Base-by-base conservation (phyloP, 2,888 invertebrate genomes). In the Thecocarcelia acutangulata region DNA sequence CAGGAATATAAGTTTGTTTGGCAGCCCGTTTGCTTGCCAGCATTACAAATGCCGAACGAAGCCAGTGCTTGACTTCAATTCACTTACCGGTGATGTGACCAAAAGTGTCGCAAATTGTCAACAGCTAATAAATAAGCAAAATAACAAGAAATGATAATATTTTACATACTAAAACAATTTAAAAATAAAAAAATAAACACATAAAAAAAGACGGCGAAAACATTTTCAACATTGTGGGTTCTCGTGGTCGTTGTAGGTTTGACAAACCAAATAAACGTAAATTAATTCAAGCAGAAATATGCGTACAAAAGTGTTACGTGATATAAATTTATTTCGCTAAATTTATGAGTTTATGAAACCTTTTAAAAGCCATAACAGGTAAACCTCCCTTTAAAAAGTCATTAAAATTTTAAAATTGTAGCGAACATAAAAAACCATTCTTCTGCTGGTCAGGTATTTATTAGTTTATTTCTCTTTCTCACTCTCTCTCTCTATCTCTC, bases 401-500 rank as follows among this genome's bases (percentile, higher is more conserved):
- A 78, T 80, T 58, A 58, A 75, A 80, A 74, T 75, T 58, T 63
- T 63, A 48, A 74, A 54, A 48, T 40, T 70, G 69, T 69, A 46
- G 17, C 66, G 37, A 42, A 15, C 58, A 61, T 66, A 78, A 42
- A 1, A 44, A 42, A 44, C 40, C 37, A 46, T 69, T 44, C 68
- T 68, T 68, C 28, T 24, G 33, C 54, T 19, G 44, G 3, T 37
- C 19, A 40, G 52, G 33, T 8, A 33, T 5, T 66, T 46, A 46
- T 64, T 3, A 9, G 3, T 68, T 44, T 54, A 6, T 9, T 48
- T 50, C 50, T 15, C 33, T 48, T 40, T 46, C 33, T 28, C 24
- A 46, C 11, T 24, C 24, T 2, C 24, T 24, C 24, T n/a, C n/a
- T 68, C 37, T 54, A 6, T 9, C 37, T 50, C 50, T 15, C 33